A percentile compares a stretch with the other conserved stretches of the same genome.
Evolutionary conservation across 2,797 vertebrate species (phyloP).

Genomic region (Octomys mimax): DNA sequence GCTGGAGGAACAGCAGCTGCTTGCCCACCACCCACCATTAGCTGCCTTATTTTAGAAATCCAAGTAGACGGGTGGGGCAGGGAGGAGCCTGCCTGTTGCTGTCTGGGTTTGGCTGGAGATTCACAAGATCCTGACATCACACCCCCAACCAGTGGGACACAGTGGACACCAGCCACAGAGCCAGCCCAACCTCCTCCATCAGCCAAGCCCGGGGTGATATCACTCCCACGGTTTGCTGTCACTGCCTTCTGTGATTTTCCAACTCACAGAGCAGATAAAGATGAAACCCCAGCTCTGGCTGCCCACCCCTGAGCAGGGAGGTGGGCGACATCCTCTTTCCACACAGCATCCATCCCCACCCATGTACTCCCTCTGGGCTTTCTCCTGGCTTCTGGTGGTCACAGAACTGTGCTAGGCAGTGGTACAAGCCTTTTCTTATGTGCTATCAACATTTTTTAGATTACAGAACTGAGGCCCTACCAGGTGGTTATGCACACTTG

Average conservation of each 20-base stretch:
- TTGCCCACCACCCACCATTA: background rate
- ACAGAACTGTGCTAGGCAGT: background rate
- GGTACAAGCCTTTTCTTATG: background rate
- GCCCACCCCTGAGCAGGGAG: background rate
- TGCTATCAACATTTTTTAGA: background rate
- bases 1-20: background rate
- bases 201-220: background rate
- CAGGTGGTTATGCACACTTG: background rate
- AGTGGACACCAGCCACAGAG: accelerated
- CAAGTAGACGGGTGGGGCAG: background rate
- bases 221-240: too few species aligned
- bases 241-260: conserved; percentile 14
- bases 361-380: too few species aligned
- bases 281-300: background rate
- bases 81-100: background rate
- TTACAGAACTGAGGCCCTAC: background rate
- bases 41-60: background rate
- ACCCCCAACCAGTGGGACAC: background rate
- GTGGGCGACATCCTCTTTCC: background rate
- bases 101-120: background rate
- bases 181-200: background rate
- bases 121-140: background rate
- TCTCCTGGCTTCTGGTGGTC: background rate
- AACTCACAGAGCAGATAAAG: accelerated
- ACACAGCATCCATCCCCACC: background rate